These are phyloP conservation scores for Daptonema setosum DNA, from an alignment of 2,888 invertebrate genomes.

Conservation along the genomic window DNA sequence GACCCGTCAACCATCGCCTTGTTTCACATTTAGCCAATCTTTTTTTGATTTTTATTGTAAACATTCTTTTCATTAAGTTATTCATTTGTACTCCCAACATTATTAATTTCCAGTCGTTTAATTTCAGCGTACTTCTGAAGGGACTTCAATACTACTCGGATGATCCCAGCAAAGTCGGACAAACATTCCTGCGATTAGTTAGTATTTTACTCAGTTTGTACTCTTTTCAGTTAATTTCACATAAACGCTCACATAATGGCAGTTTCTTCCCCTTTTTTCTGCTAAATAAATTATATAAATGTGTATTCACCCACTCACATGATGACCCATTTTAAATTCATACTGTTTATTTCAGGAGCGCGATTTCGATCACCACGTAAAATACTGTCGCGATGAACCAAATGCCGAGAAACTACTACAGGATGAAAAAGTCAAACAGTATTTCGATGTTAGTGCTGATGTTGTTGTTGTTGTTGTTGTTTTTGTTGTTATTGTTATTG, in stretches of 20 bases:
- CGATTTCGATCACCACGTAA: slow-evolving; percentile 78
- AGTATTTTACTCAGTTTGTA: slow-evolving; percentile 23
- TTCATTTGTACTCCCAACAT: no score
- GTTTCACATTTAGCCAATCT: no score
- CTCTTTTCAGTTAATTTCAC: neutral
- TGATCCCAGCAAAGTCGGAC: slow-evolving; percentile 64
- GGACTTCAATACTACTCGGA: slow-evolving; percentile 76
- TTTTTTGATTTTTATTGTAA: no score
- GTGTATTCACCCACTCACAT: neutral
- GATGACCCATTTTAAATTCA: no score
- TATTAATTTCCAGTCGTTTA: neutral
- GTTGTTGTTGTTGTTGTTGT: no score
- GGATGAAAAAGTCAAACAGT: slow-evolving; percentile 15
- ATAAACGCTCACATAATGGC: neutral
- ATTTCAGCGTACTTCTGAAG: slow-evolving; percentile 58
- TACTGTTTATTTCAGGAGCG: slow-evolving; percentile 45
- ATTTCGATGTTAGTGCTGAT: slow-evolving; percentile 17
- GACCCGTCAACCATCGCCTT: no score
- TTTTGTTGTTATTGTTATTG: no score
- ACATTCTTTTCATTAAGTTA: no score
- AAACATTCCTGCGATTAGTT: slow-evolving; percentile 59
- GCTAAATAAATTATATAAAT: neutral
- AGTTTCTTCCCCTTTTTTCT: neutral
- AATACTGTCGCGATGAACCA: slow-evolving; percentile 66
- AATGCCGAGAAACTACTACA: slow-evolving; percentile 54